These are phyloP conservation scores for Andrena haemorrhoa DNA, from an alignment of 2,888 invertebrate genomes.

Conservation along the genomic window DNA sequence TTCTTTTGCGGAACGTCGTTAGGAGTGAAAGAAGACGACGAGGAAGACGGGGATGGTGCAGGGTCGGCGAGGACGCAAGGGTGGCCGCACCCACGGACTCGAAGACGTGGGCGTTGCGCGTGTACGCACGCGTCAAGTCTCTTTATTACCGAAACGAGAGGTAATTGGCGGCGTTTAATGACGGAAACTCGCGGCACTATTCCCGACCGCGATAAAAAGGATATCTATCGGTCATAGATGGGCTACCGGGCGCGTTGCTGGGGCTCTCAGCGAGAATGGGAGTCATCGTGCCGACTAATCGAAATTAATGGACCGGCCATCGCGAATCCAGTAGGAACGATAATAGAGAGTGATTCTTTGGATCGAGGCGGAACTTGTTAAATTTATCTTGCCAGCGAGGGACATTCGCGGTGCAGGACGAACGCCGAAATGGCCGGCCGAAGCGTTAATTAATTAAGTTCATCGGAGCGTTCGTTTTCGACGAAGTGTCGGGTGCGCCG, in stretches of 20 bases:
- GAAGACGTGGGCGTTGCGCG: slow-evolving; percentile 29
- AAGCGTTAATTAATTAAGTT: slow-evolving; percentile 42
- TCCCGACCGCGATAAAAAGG: slow-evolving; percentile 10
- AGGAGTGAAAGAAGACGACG: slow-evolving; percentile 41
- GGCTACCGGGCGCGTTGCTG: neutral
- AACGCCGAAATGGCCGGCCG: neutral
- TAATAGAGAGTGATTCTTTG: slow-evolving; percentile 2
- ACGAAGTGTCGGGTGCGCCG: slow-evolving; percentile 15
- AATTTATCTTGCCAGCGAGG: slow-evolving; percentile 6
- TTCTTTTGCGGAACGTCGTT: slow-evolving; percentile 70
- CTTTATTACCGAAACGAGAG: slow-evolving; percentile 38
- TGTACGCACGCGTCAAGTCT: slow-evolving; percentile 34
- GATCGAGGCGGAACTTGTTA: neutral
- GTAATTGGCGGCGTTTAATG: slow-evolving; percentile 70
- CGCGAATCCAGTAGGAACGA: neutral
- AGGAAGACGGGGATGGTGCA: slow-evolving; percentile 17
- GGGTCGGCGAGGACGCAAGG: slow-evolving; percentile 24
- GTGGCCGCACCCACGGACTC: slow-evolving; percentile 6
- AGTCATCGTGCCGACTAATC: slow-evolving; percentile 12
- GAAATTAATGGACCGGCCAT: slow-evolving; percentile 25
- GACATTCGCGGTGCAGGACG: neutral
- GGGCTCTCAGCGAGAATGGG: neutral
- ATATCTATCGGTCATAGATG: slow-evolving; percentile 8
- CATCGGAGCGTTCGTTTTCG: slow-evolving; percentile 5
- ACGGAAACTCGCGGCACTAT: slow-evolving; percentile 48